phyloP scores from a whole-genome alignment of 2,888 invertebrate genomes.

The Drosophila tanythrix region DNA sequence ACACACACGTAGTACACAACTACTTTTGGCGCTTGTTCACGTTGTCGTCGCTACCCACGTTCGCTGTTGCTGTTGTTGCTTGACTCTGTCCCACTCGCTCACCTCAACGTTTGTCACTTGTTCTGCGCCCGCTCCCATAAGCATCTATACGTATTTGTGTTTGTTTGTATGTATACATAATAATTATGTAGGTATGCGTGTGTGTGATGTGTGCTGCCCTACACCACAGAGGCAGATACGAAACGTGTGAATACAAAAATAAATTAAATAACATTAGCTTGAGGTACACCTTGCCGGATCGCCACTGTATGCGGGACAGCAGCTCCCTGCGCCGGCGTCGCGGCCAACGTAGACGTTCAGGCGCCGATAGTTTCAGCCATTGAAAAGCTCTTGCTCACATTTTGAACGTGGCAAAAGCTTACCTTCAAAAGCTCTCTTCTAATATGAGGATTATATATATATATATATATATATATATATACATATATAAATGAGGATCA shows the following conservation, averaged over 20 bases:
- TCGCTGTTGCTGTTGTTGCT: conserved; percentile 27
- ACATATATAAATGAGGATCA: not conserved
- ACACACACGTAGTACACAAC: conserved; percentile 2
- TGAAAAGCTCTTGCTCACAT: conserved; percentile 36
- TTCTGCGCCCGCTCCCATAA: conserved; percentile 21
- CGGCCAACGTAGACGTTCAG: conserved; percentile 70
- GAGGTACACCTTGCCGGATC: conserved; percentile 76
- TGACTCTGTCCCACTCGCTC: conserved; percentile 47
- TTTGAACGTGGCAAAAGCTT: conserved; percentile 66
- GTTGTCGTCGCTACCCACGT: conserved; percentile 53
- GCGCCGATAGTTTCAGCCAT: conserved; percentile 62
- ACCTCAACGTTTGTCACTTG: conserved; percentile 55
- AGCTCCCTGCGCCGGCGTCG: conserved; percentile 25
- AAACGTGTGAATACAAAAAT: conserved; percentile 79
- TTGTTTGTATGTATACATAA: conserved; percentile 9
- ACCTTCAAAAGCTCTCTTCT: not conserved
- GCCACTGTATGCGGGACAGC: conserved; percentile 61
- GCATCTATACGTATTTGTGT: conserved; percentile 9
- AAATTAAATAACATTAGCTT: conserved; percentile 80
- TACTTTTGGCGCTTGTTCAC: conserved; percentile 50
- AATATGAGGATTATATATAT: conserved; percentile 16
- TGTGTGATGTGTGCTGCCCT: conserved; percentile 23
- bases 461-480: not conserved
- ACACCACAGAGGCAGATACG: conserved; percentile 27
- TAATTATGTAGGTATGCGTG: not conserved